Conservation (phyloP, 1,140 invertebrate genomes). For the Brachionus rotundiformis region DNA sequence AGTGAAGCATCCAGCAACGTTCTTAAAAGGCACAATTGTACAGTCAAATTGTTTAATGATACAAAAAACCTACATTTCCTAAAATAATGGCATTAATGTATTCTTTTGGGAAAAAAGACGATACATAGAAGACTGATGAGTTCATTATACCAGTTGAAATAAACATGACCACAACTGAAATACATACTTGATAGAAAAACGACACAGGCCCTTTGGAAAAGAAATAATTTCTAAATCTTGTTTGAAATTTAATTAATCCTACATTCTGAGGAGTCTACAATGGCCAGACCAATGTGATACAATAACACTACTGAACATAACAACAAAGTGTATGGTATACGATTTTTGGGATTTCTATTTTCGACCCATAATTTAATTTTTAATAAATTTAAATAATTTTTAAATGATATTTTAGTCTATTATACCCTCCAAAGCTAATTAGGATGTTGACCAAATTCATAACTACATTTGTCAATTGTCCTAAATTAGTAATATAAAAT, state of each 20-base stretch:
- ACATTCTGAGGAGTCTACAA: slow-evolving; percentile 47
- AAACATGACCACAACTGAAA: slow-evolving; percentile 43
- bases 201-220: slow-evolving; percentile 20
- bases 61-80: slow-evolving; percentile 48
- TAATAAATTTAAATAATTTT: neutral
- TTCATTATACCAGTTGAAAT: slow-evolving; percentile 43
- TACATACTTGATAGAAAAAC: slow-evolving; percentile 15
- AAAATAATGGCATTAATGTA: slow-evolving; percentile 49
- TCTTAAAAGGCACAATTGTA: neutral
- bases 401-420: neutral
- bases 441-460: slow-evolving; percentile 46
- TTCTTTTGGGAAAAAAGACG: slow-evolving; percentile 28
- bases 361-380: neutral
- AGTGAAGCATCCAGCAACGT: slow-evolving; percentile 23
- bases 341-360: slow-evolving; percentile 41
- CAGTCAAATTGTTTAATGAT: too few species aligned
- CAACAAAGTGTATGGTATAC: slow-evolving; percentile 46
- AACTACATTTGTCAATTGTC: slow-evolving; percentile 43
- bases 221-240: neutral
- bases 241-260: neutral
- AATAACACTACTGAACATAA: neutral
- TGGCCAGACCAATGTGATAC: slow-evolving; percentile 30
- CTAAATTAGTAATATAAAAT: slow-evolving; percentile 37
- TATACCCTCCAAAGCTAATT: slow-evolving; percentile 18
- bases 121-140: slow-evolving; percentile 37